These are phyloP conservation scores for Eriosoma lanigerum DNA, from an alignment of 1,140 invertebrate species.

Conservation along the genomic window DNA sequence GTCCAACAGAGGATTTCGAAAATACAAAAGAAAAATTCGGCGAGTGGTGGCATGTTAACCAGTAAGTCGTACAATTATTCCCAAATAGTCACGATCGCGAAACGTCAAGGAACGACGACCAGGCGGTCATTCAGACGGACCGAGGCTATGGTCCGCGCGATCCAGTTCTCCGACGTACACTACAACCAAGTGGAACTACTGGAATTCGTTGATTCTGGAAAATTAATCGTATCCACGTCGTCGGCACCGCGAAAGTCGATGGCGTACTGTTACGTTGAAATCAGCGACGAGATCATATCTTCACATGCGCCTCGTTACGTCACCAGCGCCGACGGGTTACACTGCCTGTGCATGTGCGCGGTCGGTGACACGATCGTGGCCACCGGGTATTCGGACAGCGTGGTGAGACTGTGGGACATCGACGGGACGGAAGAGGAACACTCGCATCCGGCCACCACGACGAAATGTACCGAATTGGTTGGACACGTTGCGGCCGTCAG, in stretches of 20 bases:
- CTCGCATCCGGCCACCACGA: no score
- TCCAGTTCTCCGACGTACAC: background rate
- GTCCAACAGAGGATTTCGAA: background rate
- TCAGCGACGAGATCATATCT: no score
- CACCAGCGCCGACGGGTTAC: background rate
- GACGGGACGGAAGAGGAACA: no score
- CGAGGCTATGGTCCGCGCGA: background rate
- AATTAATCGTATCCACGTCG: background rate
- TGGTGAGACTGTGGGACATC: background rate
- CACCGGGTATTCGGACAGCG: background rate
- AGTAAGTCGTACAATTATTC: background rate
- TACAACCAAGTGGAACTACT: background rate
- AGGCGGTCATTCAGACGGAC: no score
- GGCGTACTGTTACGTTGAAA: background rate
- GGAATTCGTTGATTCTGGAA: background rate
- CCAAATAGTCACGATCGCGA: background rate
- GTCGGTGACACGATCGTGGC: background rate
- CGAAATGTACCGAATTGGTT: background rate
- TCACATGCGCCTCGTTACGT: no score
- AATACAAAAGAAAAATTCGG: no score
- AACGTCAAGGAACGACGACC: background rate
- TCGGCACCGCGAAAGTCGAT: background rate
- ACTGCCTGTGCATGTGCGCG: background rate
- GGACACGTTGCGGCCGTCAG: background rate
- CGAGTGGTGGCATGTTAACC: no score